phyloP scores from a whole-genome alignment of 2,797 vertebrate genomes.

The Epinephelus awoara region DNA sequence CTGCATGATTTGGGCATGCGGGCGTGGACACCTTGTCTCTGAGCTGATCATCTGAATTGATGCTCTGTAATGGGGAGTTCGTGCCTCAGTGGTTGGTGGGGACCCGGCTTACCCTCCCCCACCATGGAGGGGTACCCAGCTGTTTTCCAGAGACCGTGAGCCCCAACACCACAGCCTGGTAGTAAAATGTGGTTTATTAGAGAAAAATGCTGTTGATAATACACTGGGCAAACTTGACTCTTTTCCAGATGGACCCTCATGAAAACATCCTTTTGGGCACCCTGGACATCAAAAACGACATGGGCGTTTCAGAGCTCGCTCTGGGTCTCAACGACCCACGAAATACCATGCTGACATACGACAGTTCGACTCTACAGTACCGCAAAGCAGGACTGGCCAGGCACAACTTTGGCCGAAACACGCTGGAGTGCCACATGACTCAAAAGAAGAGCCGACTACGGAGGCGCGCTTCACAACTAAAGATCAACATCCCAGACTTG shows the following conservation, averaged over 20 bases:
- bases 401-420: slow-evolving; percentile 94
- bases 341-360: slow-evolving; percentile 95
- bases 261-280: slow-evolving; percentile 98
- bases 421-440: slow-evolving; percentile 94
- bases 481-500: slow-evolving; percentile 98
- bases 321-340: slow-evolving; percentile 94
- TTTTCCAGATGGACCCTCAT: slow-evolving; percentile 94
- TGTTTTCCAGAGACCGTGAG: no score
- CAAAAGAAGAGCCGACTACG: slow-evolving; percentile 97
- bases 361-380: slow-evolving; percentile 95
- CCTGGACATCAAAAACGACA: slow-evolving; percentile 98
- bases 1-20: no score
- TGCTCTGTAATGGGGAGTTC: no score
- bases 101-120: no score
- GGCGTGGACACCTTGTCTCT: no score
- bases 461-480: slow-evolving; percentile 95
- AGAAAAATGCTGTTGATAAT: background rate
- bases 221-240: slow-evolving; percentile 7
- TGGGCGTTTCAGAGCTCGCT: slow-evolving; percentile 95
- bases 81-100: no score
- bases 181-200: no score
- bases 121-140: no score
- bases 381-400: slow-evolving; percentile 93
- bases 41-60: no score
- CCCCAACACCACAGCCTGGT: no score